phyloP scores from a whole-genome alignment of 1,140 invertebrate genomes.

The Dolichoris vasculosae region DNA sequence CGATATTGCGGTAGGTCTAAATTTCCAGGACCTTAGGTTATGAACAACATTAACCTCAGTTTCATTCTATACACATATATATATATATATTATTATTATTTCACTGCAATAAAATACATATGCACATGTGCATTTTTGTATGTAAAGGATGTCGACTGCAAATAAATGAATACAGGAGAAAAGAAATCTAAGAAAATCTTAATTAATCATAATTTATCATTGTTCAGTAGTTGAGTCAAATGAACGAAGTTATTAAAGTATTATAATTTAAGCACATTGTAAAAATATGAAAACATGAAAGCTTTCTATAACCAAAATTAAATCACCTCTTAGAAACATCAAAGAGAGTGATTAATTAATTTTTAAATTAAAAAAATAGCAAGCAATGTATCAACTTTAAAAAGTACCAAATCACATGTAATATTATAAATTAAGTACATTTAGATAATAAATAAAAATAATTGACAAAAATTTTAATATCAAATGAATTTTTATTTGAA shows the following conservation, averaged over 20 bases:
- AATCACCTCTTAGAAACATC: neutral
- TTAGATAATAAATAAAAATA: neutral
- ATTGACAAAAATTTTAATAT: neutral
- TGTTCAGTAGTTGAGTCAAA: neutral
- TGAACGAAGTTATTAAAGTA: neutral
- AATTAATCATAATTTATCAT: too few species aligned
- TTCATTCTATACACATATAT: neutral
- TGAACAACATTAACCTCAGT: neutral
- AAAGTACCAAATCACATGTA: neutral
- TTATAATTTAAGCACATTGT: neutral
- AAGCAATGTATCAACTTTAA: neutral
- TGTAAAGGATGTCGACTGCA: too few species aligned
- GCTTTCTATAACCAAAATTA: neutral
- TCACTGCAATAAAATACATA: neutral
- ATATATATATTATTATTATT: neutral
- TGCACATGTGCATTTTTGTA: neutral
- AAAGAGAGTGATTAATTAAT: neutral
- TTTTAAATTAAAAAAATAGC: neutral
- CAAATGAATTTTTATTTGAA: too few species aligned
- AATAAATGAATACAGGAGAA: too few species aligned
- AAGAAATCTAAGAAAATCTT: too few species aligned
- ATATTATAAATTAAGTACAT: neutral
- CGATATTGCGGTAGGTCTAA: conserved; percentile 36
- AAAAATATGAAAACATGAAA: neutral
- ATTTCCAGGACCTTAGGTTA: conserved; percentile 10